Base-by-base conservation (phyloP, 2,888 invertebrate species). In the Platycheirus rosarum region DNA sequence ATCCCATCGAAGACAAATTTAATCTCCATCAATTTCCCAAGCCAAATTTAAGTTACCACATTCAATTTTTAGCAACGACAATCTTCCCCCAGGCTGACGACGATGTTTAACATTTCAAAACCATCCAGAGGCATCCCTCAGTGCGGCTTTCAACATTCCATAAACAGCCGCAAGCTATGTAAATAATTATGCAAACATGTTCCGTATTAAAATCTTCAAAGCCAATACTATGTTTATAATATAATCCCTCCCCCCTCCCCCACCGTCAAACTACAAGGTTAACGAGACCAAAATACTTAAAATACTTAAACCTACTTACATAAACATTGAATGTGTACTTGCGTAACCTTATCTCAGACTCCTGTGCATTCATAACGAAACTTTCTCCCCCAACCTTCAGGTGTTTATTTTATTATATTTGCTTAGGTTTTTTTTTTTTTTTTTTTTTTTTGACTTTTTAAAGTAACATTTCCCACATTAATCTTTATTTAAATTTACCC, bases 401-500 rank as follows among this genome's bases (percentile, higher is more conserved):
- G 23, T 69, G 66, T 53, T 62, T 69, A 53, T 53, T 69, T 69
- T 49, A 62, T 63, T 40, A 40, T 57, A 40, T 23, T 57, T 40
- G 35, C 13, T 20, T 8, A 23, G 23, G n/a, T 48, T 26, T 13
- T 48, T 44, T 16, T 48, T 4, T 48, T 5, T n/a, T 18, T 20
- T 1, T 18, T 53, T 2, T 53, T 23, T 40, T 6, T 49, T 71
- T n/a, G 55, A 51, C 37, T 48, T 49, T 79, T 68, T 46, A 51
- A 69, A 69, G 63, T 46, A 77, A 70, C 71, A 77, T 82, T n/a
- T 82, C 77, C 68, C 82, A 82, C 82, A 82, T 82, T 82, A 77
- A 82, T 82, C 82, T 82, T 73, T 82, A 82, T 82, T 82, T 77
- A 77, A 82, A 82, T 77, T 73, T 63, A 73, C 26, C 77, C 82